phyloP scores from a whole-genome alignment of 2,888 invertebrate genomes.

The Leptinotarsa juncta region DNA sequence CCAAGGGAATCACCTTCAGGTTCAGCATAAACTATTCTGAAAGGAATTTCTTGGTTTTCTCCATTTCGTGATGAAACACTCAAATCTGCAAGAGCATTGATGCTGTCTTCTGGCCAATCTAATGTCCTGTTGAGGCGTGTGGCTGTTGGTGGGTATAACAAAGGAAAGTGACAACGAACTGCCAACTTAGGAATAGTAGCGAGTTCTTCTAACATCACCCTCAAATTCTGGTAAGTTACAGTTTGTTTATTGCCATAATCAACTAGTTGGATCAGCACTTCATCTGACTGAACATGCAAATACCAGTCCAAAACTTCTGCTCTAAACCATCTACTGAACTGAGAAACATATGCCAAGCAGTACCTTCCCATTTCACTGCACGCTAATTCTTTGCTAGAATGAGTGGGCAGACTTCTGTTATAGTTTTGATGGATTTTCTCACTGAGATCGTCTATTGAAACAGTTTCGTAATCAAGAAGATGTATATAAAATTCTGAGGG shows the following conservation, averaged over 20 bases:
- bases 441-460: slow-evolving; percentile 35
- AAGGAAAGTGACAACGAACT: slow-evolving; percentile 51
- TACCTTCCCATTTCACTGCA: slow-evolving; percentile 44
- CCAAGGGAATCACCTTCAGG: slow-evolving; percentile 45
- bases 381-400: slow-evolving; percentile 48
- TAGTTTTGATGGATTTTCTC: slow-evolving; percentile 42
- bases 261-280: slow-evolving; percentile 49
- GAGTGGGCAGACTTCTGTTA: slow-evolving; percentile 28
- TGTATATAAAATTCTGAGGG: slow-evolving; percentile 55
- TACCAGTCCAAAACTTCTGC: slow-evolving; percentile 50
- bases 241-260: slow-evolving; percentile 52
- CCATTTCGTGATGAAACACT: slow-evolving; percentile 28
- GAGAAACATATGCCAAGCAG: slow-evolving; percentile 46
- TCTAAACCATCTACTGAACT: slow-evolving; percentile 50
- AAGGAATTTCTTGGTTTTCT: neutral
- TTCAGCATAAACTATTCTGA: slow-evolving; percentile 44
- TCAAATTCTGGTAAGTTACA: slow-evolving; percentile 45
- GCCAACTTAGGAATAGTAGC: slow-evolving; percentile 50
- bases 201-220: slow-evolving; percentile 44
- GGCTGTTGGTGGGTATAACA: slow-evolving; percentile 50
- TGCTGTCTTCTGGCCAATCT: slow-evolving; percentile 48
- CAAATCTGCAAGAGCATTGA: slow-evolving; percentile 44
- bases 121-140: slow-evolving; percentile 40
- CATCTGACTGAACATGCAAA: slow-evolving; percentile 42
- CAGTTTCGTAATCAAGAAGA: slow-evolving; percentile 40